Evolutionary conservation across 2,888 invertebrate species (phyloP).

Genomic region (Neoitamus cyanurus): DNA sequence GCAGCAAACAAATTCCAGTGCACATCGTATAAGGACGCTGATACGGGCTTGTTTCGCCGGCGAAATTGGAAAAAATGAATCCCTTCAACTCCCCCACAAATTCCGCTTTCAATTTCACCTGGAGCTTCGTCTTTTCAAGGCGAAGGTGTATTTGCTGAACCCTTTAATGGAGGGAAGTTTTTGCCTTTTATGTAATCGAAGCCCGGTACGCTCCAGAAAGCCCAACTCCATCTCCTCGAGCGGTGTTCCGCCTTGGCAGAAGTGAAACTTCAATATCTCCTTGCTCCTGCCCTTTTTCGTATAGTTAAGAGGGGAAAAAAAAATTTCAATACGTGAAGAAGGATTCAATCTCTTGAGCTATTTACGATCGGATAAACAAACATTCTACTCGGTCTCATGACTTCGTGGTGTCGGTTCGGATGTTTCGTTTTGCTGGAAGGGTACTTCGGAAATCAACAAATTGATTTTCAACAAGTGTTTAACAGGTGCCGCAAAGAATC

Average conservation of each 20-base stretch:
- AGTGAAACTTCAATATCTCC: conserved; percentile 14
- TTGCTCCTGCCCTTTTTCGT: not conserved
- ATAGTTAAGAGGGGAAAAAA: not conserved
- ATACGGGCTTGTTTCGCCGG: not conserved
- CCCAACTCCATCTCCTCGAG: not conserved
- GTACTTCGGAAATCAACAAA: conserved; percentile 50
- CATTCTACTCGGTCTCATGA: conserved; percentile 38
- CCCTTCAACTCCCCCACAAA: not conserved
- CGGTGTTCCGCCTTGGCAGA: not conserved
- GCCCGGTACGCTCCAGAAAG: not conserved
- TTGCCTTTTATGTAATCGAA: conserved; percentile 38
- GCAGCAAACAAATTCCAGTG: conserved; percentile 8
- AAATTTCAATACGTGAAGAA: conserved; percentile 45
- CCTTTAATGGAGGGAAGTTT: conserved; percentile 28
- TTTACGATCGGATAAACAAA: conserved; percentile 46
- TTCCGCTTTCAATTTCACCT: conserved; percentile 44
- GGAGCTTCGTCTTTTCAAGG: conserved; percentile 37
- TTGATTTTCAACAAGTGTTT: conserved; percentile 50
- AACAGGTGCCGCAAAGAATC: conserved; percentile 46
- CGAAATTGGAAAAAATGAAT: conserved; percentile 33
- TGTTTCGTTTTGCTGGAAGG: conserved; percentile 36
- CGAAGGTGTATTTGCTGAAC: conserved; percentile 24
- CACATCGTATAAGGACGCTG: not conserved
- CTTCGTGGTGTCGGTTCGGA: conserved; percentile 32
- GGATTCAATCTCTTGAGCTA: conserved; percentile 46